Evolutionary conservation across 2,113 vertebrate genomes (phyloP), one percentile per base, ranked within the genome.

Genomic region (Maccullochella peelii): DNA sequence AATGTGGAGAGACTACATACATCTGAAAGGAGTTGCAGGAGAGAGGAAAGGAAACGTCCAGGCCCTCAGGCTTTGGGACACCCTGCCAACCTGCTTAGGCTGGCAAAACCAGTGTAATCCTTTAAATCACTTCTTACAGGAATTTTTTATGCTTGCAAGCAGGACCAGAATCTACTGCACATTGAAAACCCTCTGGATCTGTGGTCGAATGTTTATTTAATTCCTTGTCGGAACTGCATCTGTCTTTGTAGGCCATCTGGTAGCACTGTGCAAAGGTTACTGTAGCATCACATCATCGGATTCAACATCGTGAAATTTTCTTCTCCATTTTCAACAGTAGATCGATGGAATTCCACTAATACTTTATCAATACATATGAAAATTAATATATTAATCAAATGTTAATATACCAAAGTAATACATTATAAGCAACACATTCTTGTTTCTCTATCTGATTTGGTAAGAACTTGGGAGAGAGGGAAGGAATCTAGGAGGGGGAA

Each of bases 31-130:
- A 25, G 63, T 55, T 70, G 63, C 38, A 79, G 50, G n/a, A 76
- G 68, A 74, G 61, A 69, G 55, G 62, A 77, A 59, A 74, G 52
- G 76, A 83, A 66, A 72, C 50, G 52, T 86, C 78, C 49, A 82
- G 72, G 61, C 54, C 81, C 78, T 74, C 12, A 23, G 77, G 83
- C 76, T 80, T 25, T 81, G 81, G 80, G 77, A 90, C 80, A 67
- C 67, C 50, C 81, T 86, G 79, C 47, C 50, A 88, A 81, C 71
- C 73, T 77, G 80, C 81, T 83, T 65, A 67, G 82, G 68, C 74
- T 84, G 63, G 83, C 77, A 84, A 79, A 90, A 81, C 14, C 65
- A 65, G 66, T 23, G 47, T 77, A 75, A 67, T 79, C 42, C 66
- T 76, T 67, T 65, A 80, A 80, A 84, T 77, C 69, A 83, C 77